Evolutionary conservation across 1,140 invertebrate species (phyloP), one percentile per base, ranked within the genome.

Genomic region (Hirudo medicinalis): DNA sequence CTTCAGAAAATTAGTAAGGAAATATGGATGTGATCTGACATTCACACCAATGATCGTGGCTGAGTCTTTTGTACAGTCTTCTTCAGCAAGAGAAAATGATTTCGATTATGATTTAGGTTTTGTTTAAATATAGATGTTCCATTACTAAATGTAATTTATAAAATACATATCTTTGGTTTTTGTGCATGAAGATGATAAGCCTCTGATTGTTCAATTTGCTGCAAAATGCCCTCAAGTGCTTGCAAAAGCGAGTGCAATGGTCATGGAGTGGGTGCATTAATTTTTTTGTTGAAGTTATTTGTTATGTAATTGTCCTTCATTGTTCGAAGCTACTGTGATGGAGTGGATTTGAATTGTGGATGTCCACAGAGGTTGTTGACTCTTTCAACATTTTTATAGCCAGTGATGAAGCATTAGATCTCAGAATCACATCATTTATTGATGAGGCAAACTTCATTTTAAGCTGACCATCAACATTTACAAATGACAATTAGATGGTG

Each of bases 11-110:
- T 81, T 96, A 20, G 90, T 94, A 2, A 84, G 88, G 79, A 86
- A 87, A 78, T 94, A 95, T 81, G 87, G 87, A 70, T 92, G 91
- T 77, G 91, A 97, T 80, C 80, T 98, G 69, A 88, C 90, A 70
- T 98, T 91, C 78, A 94, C 93, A 0, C 94, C 94, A 27, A 97
- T 98, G 94, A 95, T 97, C 74, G 78, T 97, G 71, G 91, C 93
- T 0, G 89, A 95, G 81, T 93, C 91, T 6, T 97, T 97, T 84
- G 86, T 92, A 63, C 86, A 88, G 78, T 96, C 93, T 74, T 80
- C 86, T 40, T 90, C 92, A 84, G 94, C 92, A 32, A 86, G 94
- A 76, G 83, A 87, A 29, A 91, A 87, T 83, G 94, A 97, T 82
- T 97, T 97, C 81, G 86, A 87, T 11, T 94, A 91, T 11, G 89